Evolutionary conservation across 2,113 vertebrate species (phyloP).

Genomic region (Phalacrocorax carbo): DNA sequence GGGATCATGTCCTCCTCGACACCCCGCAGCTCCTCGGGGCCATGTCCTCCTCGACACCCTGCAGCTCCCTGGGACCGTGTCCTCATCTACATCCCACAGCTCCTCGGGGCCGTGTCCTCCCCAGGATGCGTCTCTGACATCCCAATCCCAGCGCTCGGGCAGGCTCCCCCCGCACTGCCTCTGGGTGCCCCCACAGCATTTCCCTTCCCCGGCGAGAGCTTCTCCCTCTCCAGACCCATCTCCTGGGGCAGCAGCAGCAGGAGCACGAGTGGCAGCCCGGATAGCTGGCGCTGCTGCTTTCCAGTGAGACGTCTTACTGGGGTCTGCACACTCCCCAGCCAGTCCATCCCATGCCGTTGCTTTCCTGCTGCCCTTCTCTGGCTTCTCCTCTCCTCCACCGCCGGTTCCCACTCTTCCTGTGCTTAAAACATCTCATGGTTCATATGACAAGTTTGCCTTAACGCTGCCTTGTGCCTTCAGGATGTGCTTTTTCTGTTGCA

Average conservation of each 20-base stretch:
- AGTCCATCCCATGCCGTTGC: neutral
- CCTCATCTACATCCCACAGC: accelerated
- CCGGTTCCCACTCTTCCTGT: neutral
- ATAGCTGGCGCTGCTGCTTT: neutral
- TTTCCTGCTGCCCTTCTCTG: neutral
- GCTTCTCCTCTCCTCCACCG: neutral
- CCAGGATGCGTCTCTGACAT: accelerated
- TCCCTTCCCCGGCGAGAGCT: neutral
- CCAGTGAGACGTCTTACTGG: accelerated
- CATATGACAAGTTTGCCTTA: accelerated
- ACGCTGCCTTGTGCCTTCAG: neutral
- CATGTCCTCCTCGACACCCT: too few relatives aligned
- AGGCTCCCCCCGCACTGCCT: accelerated
- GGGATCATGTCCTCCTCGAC: too few relatives aligned
- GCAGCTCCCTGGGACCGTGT: too few relatives aligned
- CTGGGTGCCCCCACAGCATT: neutral
- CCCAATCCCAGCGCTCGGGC: accelerated
- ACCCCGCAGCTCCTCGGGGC: too few relatives aligned
- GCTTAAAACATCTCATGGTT: neutral
- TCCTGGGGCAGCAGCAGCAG: neutral
- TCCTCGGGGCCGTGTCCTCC: neutral
- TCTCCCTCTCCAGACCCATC: neutral
- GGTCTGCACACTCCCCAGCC: too few relatives aligned
- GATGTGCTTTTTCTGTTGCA: neutral
- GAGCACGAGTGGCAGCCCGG: neutral